Base-by-base conservation (phyloP, 2,888 invertebrate genomes). In the Monochamus alternatus region DNA sequence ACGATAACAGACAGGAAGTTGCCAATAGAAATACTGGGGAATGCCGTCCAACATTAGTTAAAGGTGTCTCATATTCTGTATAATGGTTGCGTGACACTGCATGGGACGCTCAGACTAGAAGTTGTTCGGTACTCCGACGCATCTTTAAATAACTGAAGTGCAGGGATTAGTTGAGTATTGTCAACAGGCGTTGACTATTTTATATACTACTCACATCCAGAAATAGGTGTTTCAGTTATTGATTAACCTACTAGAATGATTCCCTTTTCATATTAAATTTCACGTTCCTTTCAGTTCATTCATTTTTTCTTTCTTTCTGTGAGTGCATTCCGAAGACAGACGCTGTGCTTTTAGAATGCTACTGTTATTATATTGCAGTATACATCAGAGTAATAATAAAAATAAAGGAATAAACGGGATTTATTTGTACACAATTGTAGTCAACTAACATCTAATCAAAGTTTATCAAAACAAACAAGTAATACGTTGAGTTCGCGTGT, bases 131-230 rank as follows among this genome's bases (percentile, higher is more conserved):
- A 74, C 43, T 51, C 43, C 31, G 43, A 60, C 22, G 30, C 60
- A 38, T 43, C 67, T 59, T 76, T 73, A 67, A 74, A 70, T 70
- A 70, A 72, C 74, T 67, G 30, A 73, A 77, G 71, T 66, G 74
- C 43, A 70, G 52, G 30, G 44, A 71, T 78, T 80, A 80, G 78
- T 64, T 65, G 12, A 72, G 75, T 74, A 77, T 74, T 70, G 80
- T 78, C 73, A 77, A 81, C 75, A 64, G 44, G 43, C 66, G 78
- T 70, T 80, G 81, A 81, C 78, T 71, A 78, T 74, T 81, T 81
- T 81, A 81, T 81, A 76, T 77, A 77, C 76, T 77, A 75, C 67
- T 62, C 52, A 55, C 74, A 72, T 74, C 74, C 70, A 32, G 60
- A 74, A 74, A 76, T 74, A 76, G 65, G 63, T 63, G 47, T 47